Evolutionary conservation across 2,888 invertebrate species (phyloP), one percentile per base, ranked within the genome.

Genomic region (Gerosis bhagava): DNA sequence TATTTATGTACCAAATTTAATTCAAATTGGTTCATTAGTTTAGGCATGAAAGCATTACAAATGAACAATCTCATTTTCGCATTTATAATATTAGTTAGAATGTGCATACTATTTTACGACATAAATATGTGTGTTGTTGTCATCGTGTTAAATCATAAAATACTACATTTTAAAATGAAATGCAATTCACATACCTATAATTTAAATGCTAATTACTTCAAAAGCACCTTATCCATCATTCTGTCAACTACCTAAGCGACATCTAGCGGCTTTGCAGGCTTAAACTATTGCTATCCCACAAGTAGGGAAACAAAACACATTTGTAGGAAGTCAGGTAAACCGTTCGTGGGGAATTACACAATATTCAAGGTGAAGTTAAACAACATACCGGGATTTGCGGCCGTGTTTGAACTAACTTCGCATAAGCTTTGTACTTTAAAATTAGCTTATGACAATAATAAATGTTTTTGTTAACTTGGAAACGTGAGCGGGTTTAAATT

Each of bases 351-450:
- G 43, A 49, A 43, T 43, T 49, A 40, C 45, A 46, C 45, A 49
- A 52, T 51, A 46, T 51, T 42, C 52, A 52, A 40, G 39, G 40
- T 44, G 26, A 40, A 52, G 49, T 49, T 46, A 46, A 42, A 46
- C 39, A 42, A 47, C 35, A 22, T 35, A 49, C 42, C 22, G 31
- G 39, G 45, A 46, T 46, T 46, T 46, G 45, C 25, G 45, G 39
- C 31, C 22, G 13, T 49, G 45, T 49, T 46, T 49, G 43, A 37
- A 49, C 49, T 46, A 43, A 49, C 40, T 49, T 46, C 49, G 26
- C 29, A 11, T 49, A 45, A 51, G 49, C 48, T n/a, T n/a, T n/a
- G n/a, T 35, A 43, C 43, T 49, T 47, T 35, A 28, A 47, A 49
- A 52, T 49, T 37, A 39, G 39, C 39, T 51, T 45, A 45, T 29